Conservation (phyloP, 2,113 vertebrate species). For the Gavia stellata region DNA sequence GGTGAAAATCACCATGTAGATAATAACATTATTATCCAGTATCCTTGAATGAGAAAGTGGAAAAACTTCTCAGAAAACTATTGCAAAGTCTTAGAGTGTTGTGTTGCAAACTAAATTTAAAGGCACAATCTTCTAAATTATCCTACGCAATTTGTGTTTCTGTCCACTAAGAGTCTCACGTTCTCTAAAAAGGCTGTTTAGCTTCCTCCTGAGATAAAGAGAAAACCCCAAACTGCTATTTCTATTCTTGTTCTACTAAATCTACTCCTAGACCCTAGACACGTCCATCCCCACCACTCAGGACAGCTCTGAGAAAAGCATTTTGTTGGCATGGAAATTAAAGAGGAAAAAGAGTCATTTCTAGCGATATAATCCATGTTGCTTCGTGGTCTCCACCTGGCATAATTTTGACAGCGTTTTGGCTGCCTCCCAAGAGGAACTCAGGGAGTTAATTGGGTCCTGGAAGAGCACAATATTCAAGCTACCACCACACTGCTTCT, state of each 20-base stretch:
- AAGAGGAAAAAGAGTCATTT: not conserved
- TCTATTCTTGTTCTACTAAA: not conserved
- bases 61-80: not conserved
- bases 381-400: not conserved
- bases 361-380: not conserved
- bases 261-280: not conserved
- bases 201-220: conserved; percentile 1
- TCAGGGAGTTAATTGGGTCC: not conserved
- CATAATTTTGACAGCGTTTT: not conserved
- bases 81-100: not conserved
- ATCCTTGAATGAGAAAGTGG: not conserved
- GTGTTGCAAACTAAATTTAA: not conserved
- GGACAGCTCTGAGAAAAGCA: not conserved
- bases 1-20: not conserved
- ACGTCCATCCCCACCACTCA: not conserved
- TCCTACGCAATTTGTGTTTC: not conserved
- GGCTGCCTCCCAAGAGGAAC: not conserved
- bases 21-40: conserved; percentile 18
- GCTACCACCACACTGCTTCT: not conserved
- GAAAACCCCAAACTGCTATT: not conserved
- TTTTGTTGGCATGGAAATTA: not conserved
- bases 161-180: not conserved
- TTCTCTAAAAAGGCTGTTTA: not conserved
- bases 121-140: conserved; percentile 10
- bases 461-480: not conserved